Evolutionary conservation across 1,140 invertebrate species (phyloP).

Genomic region (Rhysida immarginata): DNA sequence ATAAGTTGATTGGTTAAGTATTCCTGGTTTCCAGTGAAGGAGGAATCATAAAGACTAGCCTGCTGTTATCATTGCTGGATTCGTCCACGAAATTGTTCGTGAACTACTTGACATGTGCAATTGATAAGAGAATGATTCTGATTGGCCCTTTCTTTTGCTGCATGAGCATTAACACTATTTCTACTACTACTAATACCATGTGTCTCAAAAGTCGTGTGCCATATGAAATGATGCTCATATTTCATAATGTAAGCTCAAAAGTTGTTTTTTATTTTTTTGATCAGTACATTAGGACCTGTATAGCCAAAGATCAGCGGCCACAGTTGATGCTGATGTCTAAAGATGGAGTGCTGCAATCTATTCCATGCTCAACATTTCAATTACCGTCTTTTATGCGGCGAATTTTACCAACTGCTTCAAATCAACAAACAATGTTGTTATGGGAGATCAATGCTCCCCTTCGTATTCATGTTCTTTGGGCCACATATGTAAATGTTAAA

Average conservation of each 20-base stretch:
- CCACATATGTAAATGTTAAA: slow-evolving; percentile 39
- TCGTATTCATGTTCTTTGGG: slow-evolving; percentile 34
- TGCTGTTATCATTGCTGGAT: no score
- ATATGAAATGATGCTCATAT: no score
- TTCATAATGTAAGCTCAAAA: no score
- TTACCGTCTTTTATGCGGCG: slow-evolving; percentile 32
- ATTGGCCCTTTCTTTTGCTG: no score
- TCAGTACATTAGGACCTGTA: slow-evolving; percentile 37
- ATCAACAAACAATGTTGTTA: slow-evolving; percentile 11
- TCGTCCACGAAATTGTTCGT: no score
- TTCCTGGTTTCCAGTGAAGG: no score
- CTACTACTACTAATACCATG: neutral
- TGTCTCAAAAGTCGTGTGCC: no score
- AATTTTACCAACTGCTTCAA: slow-evolving; percentile 16
- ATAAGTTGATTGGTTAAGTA: no score
- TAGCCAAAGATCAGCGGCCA: slow-evolving; percentile 31
- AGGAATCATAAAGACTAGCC: no score
- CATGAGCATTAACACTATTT: no score
- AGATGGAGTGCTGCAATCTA: slow-evolving; percentile 28
- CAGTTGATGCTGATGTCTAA: slow-evolving; percentile 37
- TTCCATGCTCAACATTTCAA: slow-evolving; percentile 29
- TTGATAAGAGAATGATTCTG: no score
- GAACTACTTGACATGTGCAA: no score
- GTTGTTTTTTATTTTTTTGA: slow-evolving; percentile 14
- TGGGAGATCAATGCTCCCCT: slow-evolving; percentile 27